Percentiles rank a stretch among this genome's conserved stretches.
These are phyloP conservation scores for Lasioglossum pauxillum DNA, from an alignment of 2,888 invertebrate species.

Conservation along the genomic window DNA sequence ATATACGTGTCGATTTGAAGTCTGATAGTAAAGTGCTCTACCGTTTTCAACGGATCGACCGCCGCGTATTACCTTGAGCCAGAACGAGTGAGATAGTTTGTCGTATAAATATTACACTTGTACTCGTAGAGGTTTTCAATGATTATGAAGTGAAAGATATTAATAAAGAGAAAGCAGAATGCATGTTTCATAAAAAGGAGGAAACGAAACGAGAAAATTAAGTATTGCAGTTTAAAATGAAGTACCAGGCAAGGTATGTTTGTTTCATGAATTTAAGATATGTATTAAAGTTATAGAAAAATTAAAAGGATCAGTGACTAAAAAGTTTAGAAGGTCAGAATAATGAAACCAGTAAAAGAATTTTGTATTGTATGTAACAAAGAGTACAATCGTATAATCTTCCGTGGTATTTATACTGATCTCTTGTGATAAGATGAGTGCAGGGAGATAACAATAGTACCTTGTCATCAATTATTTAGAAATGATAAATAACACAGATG, in stretches of 20 bases:
- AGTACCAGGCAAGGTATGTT: too few relatives aligned
- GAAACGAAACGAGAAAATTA: neutral
- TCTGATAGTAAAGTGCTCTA: slow-evolving; percentile 56
- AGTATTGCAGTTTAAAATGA: neutral
- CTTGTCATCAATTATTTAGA: neutral
- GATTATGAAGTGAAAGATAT: neutral
- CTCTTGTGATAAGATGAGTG: neutral
- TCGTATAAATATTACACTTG: neutral
- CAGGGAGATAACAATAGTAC: neutral
- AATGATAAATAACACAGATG: neutral
- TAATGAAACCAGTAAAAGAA: neutral
- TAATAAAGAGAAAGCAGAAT: neutral
- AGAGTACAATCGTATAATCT: neutral
- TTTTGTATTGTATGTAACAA: neutral
- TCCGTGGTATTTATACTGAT: neutral
- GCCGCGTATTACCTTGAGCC: neutral
- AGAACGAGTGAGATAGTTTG: neutral
- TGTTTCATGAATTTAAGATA: neutral
- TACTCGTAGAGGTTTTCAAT: neutral
- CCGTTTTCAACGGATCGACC: neutral
- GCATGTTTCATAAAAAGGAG: neutral
- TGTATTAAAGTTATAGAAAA: neutral
- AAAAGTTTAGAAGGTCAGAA: neutral
- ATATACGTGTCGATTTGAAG: slow-evolving; percentile 42
- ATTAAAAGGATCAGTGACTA: neutral